Base-by-base conservation (phyloP, 2,888 invertebrate species). In the Idaea dimidiata region DNA sequence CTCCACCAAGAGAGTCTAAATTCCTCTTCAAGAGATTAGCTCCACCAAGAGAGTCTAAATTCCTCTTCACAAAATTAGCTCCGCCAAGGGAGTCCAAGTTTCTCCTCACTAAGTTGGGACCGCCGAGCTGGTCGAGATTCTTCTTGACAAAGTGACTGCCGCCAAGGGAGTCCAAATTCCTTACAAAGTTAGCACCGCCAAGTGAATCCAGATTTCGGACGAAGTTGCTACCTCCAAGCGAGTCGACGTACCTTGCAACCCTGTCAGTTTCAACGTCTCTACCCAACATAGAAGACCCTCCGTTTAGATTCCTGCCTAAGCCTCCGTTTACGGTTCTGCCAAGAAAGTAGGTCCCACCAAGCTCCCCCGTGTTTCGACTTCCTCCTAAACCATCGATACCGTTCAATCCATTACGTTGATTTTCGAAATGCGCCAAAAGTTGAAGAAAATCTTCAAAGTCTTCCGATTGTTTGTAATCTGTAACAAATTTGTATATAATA, bases 101-200 rank as follows among this genome's bases (percentile, higher is more conserved):
- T 73, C 82, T 91, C 76, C 88, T 89, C 0, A 90, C 81, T 6
- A 91, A 78, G 73, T 92, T 89, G 0, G 87, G 87, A 16, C 91
- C 92, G 7, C 91, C 90, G 16, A 89, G 82, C 67, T 85, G 83
- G 65, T 91, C 90, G 8, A 90, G 80, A 64, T 88, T 89, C 73
- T 84, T 91, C 76, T 89, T 89, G 1, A 91, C 88, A 6, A 91
- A 83, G 74, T 87, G 90, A 24, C 82, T 84, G 0, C 91, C 89
- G 4, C 89, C 91, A 6, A 89, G 75, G 0, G 87, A 84, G 64
- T 90, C 91, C 10, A 91, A 69, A 68, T 85, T 85, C 60, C 91
- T 83, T 16, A 89, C 86, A 60, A 89, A 82, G 77, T 93, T 93
- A 16, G 88, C 88, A 59, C 91, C 88, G 16, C 90, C 91, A 61